Evolutionary conservation across 2,113 vertebrate genomes (phyloP), one percentile per base, ranked within the genome.

Genomic region (Taxidea taxus): DNA sequence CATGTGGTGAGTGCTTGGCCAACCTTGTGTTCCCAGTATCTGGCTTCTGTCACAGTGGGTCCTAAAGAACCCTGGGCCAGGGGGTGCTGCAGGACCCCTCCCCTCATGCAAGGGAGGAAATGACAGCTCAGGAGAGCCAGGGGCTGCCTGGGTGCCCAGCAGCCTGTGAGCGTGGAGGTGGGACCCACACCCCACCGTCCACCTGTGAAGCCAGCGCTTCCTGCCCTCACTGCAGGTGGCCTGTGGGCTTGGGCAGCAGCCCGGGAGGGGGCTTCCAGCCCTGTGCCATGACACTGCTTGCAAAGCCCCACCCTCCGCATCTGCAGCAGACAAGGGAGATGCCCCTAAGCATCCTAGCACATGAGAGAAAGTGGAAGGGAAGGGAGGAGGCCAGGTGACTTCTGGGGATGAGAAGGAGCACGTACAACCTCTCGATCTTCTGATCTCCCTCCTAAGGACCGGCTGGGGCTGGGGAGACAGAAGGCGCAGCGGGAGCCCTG

Each of bases 1-100:
- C 0, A 0, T 1, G 21, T 34, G 44, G 51, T 16, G 3, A n/a
- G 23, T 16, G 0, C 60, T 49, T 3, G 0, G 58, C 54, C 54
- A 51, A 39, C 31, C 6, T 29, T 31, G 20, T 12, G 7, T 11
- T 20, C 47, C 66, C 12, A 11, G 8, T n/a, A 12, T 74, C 29
- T n/a, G 3, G 13, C 21, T 74, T 74, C 39, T 3, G 1, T 42
- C 4, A 0, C 16, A 16, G 27, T 29, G 14, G n/a, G 44, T 56
- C 47, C 42, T 60, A 31, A 39, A 7, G 29, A 92, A 23, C 37
- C n/a, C 47, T 49, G 4, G 72, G 51, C 16, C 13, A 20, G 39
- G 49, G 51, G 34, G 14, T 23, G n/a, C 4, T 0, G 39, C 21
- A 7, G n/a, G 18, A 47, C 42, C 42, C 27, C 4, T 25, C 13